Percentiles rank a stretch among this genome's conserved stretches.
These are phyloP conservation scores for Amiota minor DNA, from an alignment of 2,888 invertebrate genomes.

Conservation along the genomic window DNA sequence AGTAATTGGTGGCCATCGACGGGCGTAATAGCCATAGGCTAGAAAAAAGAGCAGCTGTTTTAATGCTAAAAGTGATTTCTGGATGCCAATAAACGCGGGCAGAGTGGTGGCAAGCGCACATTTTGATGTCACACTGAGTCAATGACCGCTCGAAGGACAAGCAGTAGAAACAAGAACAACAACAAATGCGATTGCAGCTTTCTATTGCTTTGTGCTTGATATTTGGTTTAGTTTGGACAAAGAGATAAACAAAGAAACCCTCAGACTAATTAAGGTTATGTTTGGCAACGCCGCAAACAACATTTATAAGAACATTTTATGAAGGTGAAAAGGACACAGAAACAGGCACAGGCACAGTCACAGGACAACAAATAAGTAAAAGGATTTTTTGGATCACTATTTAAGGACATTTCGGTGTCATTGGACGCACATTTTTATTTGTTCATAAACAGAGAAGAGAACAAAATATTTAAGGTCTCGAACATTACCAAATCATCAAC, in stretches of 20 bases:
- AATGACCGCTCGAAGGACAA: slow-evolving; percentile 11
- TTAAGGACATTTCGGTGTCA: too few relatives aligned
- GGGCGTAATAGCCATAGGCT: too few relatives aligned
- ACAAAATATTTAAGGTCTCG: background rate
- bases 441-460: background rate
- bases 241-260: background rate
- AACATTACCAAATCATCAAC: slow-evolving; percentile 1
- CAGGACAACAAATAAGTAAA: background rate
- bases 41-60: too few relatives aligned
- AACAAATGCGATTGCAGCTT: too few relatives aligned
- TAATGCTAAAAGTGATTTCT: too few relatives aligned
- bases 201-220: too few relatives aligned
- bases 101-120: background rate
- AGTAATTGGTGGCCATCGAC: too few relatives aligned
- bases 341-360: background rate
- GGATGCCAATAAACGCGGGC: background rate
- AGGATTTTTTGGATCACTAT: background rate
- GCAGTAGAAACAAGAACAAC: background rate
- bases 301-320: background rate
- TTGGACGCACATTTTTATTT: too few relatives aligned
- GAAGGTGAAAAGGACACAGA: slow-evolving; percentile 24
- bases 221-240: too few relatives aligned
- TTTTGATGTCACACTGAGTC: background rate
- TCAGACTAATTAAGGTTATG: slow-evolving; percentile 8
- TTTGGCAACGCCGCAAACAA: background rate